Conservation (phyloP, 1,140 invertebrate genomes). For the Eufriesea mexicana region DNA sequence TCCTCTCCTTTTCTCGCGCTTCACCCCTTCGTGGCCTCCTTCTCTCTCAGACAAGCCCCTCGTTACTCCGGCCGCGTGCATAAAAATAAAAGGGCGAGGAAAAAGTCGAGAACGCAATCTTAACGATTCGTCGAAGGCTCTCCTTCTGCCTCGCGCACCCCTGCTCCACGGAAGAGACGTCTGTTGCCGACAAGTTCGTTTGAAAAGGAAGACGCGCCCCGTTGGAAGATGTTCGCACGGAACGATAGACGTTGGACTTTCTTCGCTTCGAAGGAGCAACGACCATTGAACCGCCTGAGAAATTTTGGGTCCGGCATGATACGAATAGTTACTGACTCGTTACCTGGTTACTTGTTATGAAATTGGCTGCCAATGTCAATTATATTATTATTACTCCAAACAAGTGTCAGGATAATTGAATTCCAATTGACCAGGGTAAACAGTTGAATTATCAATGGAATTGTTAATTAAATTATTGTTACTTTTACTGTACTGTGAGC, state of each 20-base stretch:
- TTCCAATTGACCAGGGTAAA: too few relatives aligned
- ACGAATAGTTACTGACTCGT: neutral
- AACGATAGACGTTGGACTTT: neutral
- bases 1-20: conserved; percentile 34
- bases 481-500: too few relatives aligned
- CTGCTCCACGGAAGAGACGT: conserved; percentile 17
- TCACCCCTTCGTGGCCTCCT: conserved; percentile 17
- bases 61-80: conserved; percentile 61
- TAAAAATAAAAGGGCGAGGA: conserved; percentile 53
- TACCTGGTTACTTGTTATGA: neutral
- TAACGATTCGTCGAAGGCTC: conserved; percentile 64
- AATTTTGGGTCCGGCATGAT: neutral
- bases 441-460: too few relatives aligned
- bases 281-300: too few relatives aligned
- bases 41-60: conserved; percentile 56
- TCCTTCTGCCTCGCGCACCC: conserved; percentile 6
- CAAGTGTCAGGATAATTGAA: too few relatives aligned
- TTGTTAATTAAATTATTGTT: too few relatives aligned
- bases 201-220: conserved; percentile 2
- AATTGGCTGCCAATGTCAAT: too few relatives aligned
- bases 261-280: too few relatives aligned
- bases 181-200: conserved; percentile 37
- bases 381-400: too few relatives aligned
- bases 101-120: conserved; percentile 63
- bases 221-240: neutral